These are phyloP conservation scores for Pachyuromys duprasi DNA, from an alignment of 2,797 vertebrate species.

Conservation along the genomic window DNA sequence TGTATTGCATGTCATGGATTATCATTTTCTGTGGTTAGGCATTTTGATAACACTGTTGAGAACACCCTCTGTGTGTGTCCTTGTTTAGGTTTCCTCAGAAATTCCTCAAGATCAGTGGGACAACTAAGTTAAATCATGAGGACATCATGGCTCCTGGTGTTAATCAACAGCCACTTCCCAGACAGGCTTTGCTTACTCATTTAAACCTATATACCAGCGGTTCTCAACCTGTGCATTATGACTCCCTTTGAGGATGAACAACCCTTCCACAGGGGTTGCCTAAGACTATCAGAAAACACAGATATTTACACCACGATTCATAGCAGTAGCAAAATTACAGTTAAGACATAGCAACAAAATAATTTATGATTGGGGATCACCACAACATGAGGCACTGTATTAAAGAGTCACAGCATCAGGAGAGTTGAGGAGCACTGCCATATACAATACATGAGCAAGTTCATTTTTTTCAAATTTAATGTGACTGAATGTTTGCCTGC, in stretches of 20 bases:
- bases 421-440: neutral
- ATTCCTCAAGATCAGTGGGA: neutral
- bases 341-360: neutral
- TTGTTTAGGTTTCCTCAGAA: constrained; percentile 35
- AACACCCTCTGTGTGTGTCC: neutral
- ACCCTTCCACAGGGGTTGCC: neutral
- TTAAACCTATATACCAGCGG: neutral
- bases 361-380: neutral
- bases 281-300: neutral
- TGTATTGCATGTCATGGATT: neutral
- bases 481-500: neutral
- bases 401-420: neutral
- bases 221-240: no score
- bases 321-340: neutral
- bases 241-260: neutral
- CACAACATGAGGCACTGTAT: neutral
- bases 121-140: constrained; percentile 2
- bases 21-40: constrained; percentile 31
- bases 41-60: neutral
- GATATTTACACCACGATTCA: neutral
- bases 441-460: neutral
- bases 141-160: neutral
- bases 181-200: neutral
- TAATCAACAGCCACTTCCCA: constrained; percentile 28
- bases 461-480: neutral